Conservation (phyloP, 1,140 invertebrate genomes). For the Acyrthosiphon pisum region DNA sequence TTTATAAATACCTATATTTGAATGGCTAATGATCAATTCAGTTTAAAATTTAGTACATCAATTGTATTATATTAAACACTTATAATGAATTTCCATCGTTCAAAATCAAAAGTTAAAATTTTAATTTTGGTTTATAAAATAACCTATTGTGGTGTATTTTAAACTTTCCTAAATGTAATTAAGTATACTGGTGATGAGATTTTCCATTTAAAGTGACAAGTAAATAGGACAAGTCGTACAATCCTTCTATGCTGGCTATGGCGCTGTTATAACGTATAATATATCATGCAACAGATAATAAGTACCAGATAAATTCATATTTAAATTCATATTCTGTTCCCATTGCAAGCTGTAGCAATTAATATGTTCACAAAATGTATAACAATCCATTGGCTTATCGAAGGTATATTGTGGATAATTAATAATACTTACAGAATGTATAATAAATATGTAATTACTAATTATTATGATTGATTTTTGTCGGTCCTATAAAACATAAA, state of each 20-base stretch:
- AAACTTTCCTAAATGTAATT: neutral
- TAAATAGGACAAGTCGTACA: neutral
- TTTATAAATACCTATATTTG: neutral
- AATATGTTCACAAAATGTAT: neutral
- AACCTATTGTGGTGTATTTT: neutral
- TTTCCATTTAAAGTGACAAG: neutral
- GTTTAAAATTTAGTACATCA: neutral
- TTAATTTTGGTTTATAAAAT: neutral
- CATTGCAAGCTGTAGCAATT: neutral
- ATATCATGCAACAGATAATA: too few relatives aligned
- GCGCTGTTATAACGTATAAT: too few relatives aligned
- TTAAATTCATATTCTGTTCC: neutral
- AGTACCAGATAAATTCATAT: neutral
- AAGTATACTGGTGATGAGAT: neutral
- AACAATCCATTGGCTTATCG: neutral
- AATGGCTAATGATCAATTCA: neutral
- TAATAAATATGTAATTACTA: neutral
- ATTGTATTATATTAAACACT: neutral
- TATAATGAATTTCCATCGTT: neutral
- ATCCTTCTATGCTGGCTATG: too few relatives aligned
- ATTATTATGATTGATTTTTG: neutral
- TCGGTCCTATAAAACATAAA: neutral
- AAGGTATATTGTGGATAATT: neutral
- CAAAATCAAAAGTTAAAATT: neutral
- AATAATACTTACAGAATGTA: neutral